These are phyloP conservation scores for Leuciscus waleckii DNA, from an alignment of 2,797 vertebrate genomes.

Conservation along the genomic window DNA sequence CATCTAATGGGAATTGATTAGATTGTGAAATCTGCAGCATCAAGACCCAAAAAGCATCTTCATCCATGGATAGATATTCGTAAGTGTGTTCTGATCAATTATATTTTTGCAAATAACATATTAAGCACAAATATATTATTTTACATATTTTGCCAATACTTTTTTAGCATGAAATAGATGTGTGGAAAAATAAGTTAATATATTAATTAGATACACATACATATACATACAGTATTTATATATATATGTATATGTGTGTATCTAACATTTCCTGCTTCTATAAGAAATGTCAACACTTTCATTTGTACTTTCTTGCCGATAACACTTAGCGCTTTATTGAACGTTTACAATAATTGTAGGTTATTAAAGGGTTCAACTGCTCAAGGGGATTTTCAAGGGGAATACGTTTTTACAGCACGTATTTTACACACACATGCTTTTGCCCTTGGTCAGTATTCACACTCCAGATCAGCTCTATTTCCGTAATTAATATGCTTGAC, in stretches of 20 bases:
- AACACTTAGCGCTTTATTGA: background rate
- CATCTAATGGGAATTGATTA: background rate
- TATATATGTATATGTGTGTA: no score
- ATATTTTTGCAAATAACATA: background rate
- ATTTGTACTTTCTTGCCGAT: background rate
- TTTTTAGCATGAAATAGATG: background rate
- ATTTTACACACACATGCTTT: constrained; percentile 7
- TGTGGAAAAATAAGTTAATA: background rate
- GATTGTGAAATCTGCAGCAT: background rate
- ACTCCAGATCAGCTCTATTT: constrained; percentile 52
- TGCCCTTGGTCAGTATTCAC: constrained; percentile 61
- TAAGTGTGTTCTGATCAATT: background rate
- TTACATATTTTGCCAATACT: background rate
- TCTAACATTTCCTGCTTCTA: background rate
- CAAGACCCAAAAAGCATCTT: background rate
- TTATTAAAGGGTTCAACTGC: background rate
- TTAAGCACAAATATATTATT: background rate
- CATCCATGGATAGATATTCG: background rate
- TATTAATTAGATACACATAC: no score
- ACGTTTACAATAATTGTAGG: no score
- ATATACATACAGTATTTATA: no score
- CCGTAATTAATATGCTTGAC: constrained; percentile 62
- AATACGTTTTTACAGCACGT: background rate
- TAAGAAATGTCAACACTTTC: background rate
- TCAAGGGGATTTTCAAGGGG: background rate